Evolutionary conservation across 1,140 invertebrate species (phyloP), one percentile per base, ranked within the genome.

Genomic region (Drosophila paulistorum): DNA sequence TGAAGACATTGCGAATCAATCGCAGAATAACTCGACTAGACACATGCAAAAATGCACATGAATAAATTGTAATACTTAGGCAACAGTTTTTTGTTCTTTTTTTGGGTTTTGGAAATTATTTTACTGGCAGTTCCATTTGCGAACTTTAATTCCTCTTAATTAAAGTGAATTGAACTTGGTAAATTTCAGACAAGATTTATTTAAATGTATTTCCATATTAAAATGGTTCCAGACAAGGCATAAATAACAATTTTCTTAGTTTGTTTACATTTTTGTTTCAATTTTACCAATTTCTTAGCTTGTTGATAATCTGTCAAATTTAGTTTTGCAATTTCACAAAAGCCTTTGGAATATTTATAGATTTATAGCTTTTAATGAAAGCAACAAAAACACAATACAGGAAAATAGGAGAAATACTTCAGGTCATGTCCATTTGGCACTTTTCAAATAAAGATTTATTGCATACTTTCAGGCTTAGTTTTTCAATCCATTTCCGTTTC

Each of bases 361-460:
- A 7, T 48, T 57, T 57, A 11, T 48, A 1, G 33, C 58, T 61
- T 61, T 61, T 17, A 61, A 41, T 61, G 33, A 30, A 35, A 14
- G 14, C 7, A 17, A 48, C 2, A 1, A 14, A 48, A 17, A 9
- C 2, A 35, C 4, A 14, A 10, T n/a, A 35, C 17, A 58, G 2
- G n/a, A 33, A 30, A 14, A 35, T 9, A 30, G 10, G 13, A 2
- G 55, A 58, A 35, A 17, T n/a, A 37, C 17, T 35, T 58, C 9
- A 11, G n/a, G 30, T 33, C 55, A 9, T 30, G 30, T 58, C 55
- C 55, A 35, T 58, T 58, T 58, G 55, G 30, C 55, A 58, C 55
- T 6, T 72, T 68, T 45, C 37, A 42, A 63, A 73, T 58, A 63
- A 26, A 60, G 55, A 74, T 74, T 70, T 65, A 74, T 74, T 45